Conservation (phyloP, 2,113 vertebrate genomes). For the Mugil cephalus region DNA sequence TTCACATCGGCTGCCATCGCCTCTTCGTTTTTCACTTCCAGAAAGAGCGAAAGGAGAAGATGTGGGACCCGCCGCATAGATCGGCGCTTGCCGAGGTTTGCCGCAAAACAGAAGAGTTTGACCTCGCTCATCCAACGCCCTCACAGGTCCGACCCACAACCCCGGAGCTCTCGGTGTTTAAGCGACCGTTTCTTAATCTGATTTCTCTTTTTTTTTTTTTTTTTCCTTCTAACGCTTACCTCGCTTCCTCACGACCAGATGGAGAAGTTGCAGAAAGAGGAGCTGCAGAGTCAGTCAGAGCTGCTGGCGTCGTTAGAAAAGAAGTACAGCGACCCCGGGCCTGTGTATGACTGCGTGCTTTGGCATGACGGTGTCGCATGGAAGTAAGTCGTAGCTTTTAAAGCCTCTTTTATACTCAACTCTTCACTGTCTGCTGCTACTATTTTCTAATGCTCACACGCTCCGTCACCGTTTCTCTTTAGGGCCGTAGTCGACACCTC, state of each 20-base stretch:
- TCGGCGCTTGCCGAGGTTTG: constrained; percentile 92
- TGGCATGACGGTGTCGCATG: constrained; percentile 95
- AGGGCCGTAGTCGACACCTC: constrained; percentile 96
- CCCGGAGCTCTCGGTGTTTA: background rate
- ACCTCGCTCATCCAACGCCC: constrained; percentile 87
- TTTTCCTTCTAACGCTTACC: background rate
- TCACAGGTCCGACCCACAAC: constrained; percentile 85
- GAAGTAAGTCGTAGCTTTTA: constrained; percentile 83
- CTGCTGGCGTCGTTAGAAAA: constrained; percentile 95
- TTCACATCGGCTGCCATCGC: no score
- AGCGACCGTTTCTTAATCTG: background rate
- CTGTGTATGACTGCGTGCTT: constrained; percentile 95
- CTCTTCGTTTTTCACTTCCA: constrained; percentile 59
- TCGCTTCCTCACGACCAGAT: constrained; percentile 70
- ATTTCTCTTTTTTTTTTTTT: no score
- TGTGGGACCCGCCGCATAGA: constrained; percentile 95
- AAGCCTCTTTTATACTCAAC: background rate
- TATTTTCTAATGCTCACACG: background rate
- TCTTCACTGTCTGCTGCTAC: background rate
- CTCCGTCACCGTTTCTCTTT: constrained; percentile 26
- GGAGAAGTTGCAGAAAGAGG: constrained; percentile 95
- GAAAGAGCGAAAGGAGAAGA: constrained; percentile 98
- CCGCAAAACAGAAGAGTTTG: constrained; percentile 93
- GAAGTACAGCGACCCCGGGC: constrained; percentile 97
- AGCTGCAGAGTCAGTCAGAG: constrained; percentile 94